These are phyloP conservation scores for Hoplostethus mediterraneus DNA, from an alignment of 2,797 vertebrate genomes.

Conservation along the genomic window DNA sequence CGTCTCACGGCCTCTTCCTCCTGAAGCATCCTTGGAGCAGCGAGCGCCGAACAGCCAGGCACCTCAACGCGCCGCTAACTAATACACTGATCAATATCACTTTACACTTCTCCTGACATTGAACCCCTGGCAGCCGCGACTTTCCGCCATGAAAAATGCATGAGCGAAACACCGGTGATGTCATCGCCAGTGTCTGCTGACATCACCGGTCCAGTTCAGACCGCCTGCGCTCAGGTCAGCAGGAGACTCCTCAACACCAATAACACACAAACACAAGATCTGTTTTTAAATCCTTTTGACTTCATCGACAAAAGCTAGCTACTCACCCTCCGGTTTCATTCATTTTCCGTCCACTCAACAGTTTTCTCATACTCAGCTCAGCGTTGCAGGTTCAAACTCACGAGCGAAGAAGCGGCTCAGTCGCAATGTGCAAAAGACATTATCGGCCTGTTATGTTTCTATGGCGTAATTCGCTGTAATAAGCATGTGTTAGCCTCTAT, in stretches of 20 bases:
- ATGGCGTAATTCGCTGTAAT: slow-evolving; percentile 36
- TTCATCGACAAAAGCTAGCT: neutral
- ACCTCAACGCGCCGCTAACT: neutral
- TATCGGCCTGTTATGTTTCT: too few species aligned
- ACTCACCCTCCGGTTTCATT: slow-evolving; percentile 26
- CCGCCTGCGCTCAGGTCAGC: neutral
- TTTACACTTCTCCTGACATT: slow-evolving; percentile 23
- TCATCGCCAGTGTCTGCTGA: slow-evolving; percentile 41
- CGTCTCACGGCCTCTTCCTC: neutral
- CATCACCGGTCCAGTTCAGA: slow-evolving; percentile 4
- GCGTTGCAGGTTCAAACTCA: slow-evolving; percentile 17
- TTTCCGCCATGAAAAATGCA: slow-evolving; percentile 76
- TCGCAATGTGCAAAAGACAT: too few species aligned
- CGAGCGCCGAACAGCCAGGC: neutral
- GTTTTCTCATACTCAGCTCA: too few species aligned
- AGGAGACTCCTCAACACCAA: slow-evolving; percentile 31
- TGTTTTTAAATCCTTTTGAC: neutral
- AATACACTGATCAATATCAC: slow-evolving; percentile 14
- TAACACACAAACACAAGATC: neutral
- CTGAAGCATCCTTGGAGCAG: neutral
- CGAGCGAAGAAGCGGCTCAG: neutral
- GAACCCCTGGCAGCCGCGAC: slow-evolving; percentile 29
- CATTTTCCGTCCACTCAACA: neutral
- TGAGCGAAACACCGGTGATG: slow-evolving; percentile 38
- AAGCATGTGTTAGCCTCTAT: slow-evolving; percentile 27